A percentile compares a stretch with the other conserved stretches of the same genome.
These are phyloP conservation scores for Oreochromis tanganicae DNA, from an alignment of 2,113 vertebrate genomes.

Conservation along the genomic window DNA sequence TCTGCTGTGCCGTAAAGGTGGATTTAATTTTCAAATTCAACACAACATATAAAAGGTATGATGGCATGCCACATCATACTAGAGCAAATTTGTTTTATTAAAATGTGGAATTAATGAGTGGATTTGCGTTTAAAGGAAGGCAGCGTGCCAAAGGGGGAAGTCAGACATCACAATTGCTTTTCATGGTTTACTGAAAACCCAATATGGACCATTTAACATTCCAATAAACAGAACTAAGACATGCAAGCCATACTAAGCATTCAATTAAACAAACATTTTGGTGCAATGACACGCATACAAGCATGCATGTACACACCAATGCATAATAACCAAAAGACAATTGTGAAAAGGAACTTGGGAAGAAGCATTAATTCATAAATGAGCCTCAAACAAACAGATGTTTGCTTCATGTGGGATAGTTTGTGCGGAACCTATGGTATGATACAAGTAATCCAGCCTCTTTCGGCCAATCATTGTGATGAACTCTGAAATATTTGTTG, in stretches of 20 bases:
- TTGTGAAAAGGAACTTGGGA: neutral
- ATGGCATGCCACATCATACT: neutral
- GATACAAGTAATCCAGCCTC: neutral
- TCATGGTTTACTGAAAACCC: neutral
- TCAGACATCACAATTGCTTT: neutral
- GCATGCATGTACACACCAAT: neutral
- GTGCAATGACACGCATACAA: neutral
- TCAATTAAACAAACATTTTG: neutral
- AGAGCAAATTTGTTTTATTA: neutral
- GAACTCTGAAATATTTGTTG: neutral
- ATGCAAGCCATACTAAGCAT: neutral
- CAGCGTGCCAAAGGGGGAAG: neutral
- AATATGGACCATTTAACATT: neutral
- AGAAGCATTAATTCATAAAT: neutral
- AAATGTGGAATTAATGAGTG: constrained; percentile 1
- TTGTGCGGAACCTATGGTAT: neutral
- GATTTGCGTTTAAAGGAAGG: neutral
- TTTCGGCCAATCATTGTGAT: neutral
- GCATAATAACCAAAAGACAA: neutral
- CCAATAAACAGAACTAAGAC: neutral
- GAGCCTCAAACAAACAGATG: neutral
- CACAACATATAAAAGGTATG: neutral
- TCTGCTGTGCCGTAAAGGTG: neutral
- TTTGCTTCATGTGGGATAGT: neutral
- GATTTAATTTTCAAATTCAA: neutral